Percentiles rank a stretch among this genome's conserved stretches.
phyloP scores from a whole-genome alignment of 2,113 vertebrate species.

The Coregonus clupeaformis region DNA sequence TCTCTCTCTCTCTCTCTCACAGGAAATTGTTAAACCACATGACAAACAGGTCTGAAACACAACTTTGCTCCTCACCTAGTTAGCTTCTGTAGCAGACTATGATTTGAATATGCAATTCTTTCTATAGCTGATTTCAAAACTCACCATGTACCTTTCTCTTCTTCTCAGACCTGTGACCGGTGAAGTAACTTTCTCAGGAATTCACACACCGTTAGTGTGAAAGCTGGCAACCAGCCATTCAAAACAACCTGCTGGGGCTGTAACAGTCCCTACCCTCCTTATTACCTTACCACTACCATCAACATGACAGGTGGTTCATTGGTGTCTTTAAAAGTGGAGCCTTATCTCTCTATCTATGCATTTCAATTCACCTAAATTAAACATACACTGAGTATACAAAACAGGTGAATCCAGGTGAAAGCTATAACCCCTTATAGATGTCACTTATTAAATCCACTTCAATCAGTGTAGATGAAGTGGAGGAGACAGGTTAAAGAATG shows the following conservation, averaged over 20 bases:
- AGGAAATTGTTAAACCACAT: neutral
- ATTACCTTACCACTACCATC: neutral
- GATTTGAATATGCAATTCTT: neutral
- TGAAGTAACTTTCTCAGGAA: neutral
- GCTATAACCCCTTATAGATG: too few relatives aligned
- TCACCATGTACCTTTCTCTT: neutral
- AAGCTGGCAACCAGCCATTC: conserved; percentile 37
- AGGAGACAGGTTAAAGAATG: too few relatives aligned
- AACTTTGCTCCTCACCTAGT: neutral
- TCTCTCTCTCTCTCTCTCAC: too few relatives aligned
- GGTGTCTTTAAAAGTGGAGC: too few relatives aligned
- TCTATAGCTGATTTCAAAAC: neutral
- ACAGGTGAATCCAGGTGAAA: too few relatives aligned
- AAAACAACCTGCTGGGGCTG: conserved; percentile 7
- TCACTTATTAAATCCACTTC: too few relatives aligned
- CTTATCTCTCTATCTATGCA: too few relatives aligned
- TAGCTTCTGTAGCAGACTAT: neutral
- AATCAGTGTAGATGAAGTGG: too few relatives aligned
- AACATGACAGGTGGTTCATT: too few relatives aligned
- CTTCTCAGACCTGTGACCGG: neutral
- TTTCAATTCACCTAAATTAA: too few relatives aligned
- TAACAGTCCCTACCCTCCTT: neutral
- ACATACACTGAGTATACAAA: too few relatives aligned
- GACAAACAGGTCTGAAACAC: neutral
- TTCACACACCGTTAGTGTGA: neutral